Conservation (phyloP, 2,797 vertebrate species). For the Oophaga sylvatica region DNA sequence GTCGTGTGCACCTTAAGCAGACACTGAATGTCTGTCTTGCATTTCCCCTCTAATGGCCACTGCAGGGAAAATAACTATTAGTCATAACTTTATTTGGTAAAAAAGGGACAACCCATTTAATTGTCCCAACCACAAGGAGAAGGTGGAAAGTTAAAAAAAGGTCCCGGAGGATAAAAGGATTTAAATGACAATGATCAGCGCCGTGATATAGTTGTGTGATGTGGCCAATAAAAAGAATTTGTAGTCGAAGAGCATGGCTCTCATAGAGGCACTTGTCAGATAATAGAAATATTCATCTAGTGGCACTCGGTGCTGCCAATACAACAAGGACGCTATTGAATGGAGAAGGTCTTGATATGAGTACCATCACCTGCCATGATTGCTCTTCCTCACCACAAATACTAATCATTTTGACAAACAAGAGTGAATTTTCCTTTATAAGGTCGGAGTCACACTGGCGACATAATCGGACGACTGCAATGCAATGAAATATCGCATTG, state of each 20-base stretch:
- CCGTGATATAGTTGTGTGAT: background rate
- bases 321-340: background rate
- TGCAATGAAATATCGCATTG: too few species aligned
- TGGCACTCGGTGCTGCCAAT: background rate
- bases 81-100: background rate
- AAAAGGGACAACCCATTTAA: background rate
- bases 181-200: background rate
- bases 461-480: too few species aligned
- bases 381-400: background rate
- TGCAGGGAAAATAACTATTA: background rate
- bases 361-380: background rate
- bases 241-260: background rate
- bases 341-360: background rate
- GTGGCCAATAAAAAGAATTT: background rate
- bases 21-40: too few species aligned
- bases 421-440: background rate
- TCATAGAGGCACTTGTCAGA: background rate
- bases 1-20: too few species aligned
- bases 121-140: background rate
- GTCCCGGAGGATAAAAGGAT: background rate
- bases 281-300: background rate
- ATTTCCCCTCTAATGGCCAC: background rate
- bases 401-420: background rate
- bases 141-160: background rate
- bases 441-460: too few species aligned